Evolutionary conservation across 2,888 invertebrate species (phyloP).

Genomic region (Neria commutata): DNA sequence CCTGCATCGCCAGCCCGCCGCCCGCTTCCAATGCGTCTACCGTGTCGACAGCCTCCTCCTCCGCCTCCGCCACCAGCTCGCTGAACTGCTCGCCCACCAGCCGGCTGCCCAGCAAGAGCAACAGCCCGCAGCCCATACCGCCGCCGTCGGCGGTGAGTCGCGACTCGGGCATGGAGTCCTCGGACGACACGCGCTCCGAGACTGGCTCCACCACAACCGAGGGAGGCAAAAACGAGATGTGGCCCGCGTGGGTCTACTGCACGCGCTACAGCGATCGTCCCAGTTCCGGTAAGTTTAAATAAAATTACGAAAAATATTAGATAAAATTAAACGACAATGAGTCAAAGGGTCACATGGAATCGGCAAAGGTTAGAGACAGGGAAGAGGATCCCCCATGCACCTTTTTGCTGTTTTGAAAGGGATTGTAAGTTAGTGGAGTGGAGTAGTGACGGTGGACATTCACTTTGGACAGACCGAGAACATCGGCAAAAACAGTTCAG

Average conservation of each 20-base stretch:
- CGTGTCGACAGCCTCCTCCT: conserved; percentile 40
- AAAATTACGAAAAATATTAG: too few species aligned
- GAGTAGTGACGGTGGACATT: too few species aligned
- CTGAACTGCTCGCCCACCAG: conserved; percentile 50
- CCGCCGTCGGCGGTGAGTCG: conserved; percentile 59
- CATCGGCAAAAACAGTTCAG: too few species aligned
- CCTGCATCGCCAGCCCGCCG: conserved; percentile 39
- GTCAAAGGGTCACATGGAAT: too few species aligned
- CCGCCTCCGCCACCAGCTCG: conserved; percentile 44
- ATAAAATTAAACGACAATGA: too few species aligned
- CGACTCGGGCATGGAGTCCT: conserved; percentile 62
- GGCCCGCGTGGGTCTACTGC: conserved; percentile 99
- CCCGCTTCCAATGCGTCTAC: conserved; percentile 37
- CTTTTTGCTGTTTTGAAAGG: too few species aligned
- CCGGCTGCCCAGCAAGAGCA: conserved; percentile 39
- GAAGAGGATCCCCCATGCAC: too few species aligned
- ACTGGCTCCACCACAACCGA: conserved; percentile 60
- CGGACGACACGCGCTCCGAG: conserved; percentile 61
- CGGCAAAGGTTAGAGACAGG: too few species aligned
- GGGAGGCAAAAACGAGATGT: conserved; percentile 65
- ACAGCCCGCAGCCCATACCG: conserved; percentile 59
- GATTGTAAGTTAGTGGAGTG: too few species aligned
- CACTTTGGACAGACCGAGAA: too few species aligned
- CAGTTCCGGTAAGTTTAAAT: conserved; percentile 83
- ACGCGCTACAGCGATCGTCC: conserved; percentile 93